Base-by-base conservation (phyloP, 2,888 invertebrate genomes). In the Ophion obscuratus region DNA sequence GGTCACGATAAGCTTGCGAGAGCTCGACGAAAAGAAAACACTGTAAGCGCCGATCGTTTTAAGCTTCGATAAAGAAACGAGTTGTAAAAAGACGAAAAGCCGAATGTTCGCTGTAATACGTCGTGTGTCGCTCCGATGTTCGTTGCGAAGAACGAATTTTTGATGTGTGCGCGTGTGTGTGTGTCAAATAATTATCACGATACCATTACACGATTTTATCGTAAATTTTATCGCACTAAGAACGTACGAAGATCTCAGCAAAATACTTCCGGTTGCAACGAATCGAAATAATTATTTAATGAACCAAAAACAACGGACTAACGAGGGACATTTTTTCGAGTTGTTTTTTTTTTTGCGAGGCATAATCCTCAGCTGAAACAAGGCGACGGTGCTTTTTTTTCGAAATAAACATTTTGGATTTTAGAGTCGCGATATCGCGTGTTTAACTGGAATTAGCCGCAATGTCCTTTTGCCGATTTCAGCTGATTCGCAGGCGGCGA, bases 1-100 rank as follows among this genome's bases (percentile, higher is more conserved):
- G 78, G 47, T 86, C 82, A 67, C 61, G 67, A 74, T 83, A 71
- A 62, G 61, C 62, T 78, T n/a, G 47, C 47, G 2, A 7, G 81
- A 66, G 61, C 81, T 66, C 64, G 70, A 74, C 36, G 20, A 76
- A 67, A 44, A 20, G 10, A 75, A 62, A 7, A 44, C 66, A 59
- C 40, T 64, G 68, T 40, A 59, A 78, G 20, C 70, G 80, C 62
- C 53, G 80, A 73, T 36, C 36, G 59, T 74, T 53, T 53, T 57
- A 61, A 81, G 74, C 57, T 24, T 66, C 53, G 31, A 40, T 44
- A 9, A 47, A 14, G 17, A 61, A 62, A 61, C n/a, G 20, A 61
- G n/a, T 24, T 57, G 6, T 27, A 36, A 57, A 53, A 66, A 64
- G 47, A 62, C n/a, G 36, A 20, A 59, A 24, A 44, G 40, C 20